These are phyloP conservation scores for Drosophila carrolli DNA, from an alignment of 1,140 invertebrate species.

Conservation along the genomic window DNA sequence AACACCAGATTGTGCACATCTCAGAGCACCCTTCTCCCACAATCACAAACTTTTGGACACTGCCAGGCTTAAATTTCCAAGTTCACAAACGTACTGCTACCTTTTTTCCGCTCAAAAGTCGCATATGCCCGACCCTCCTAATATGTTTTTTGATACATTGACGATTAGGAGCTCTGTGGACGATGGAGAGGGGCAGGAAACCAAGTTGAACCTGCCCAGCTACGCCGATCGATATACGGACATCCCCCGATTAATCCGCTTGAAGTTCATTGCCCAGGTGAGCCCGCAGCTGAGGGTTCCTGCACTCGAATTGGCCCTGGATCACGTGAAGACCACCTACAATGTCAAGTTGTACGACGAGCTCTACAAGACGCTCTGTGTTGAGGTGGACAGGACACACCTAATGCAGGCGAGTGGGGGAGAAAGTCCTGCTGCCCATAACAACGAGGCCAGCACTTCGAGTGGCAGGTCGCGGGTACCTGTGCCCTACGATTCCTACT, in stretches of 20 bases:
- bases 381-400: conserved; percentile 4
- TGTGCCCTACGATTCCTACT: conserved; percentile 28
- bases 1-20: not conserved
- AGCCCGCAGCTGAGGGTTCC: conserved; percentile 55
- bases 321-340: conserved; percentile 61
- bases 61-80: not conserved
- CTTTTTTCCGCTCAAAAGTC: not conserved
- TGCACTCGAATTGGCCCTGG: conserved; percentile 57
- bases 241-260: conserved; percentile 38
- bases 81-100: not conserved
- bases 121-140: not conserved
- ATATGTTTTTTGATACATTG: not conserved
- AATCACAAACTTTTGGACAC: conserved; percentile 5
- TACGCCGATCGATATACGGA: conserved; percentile 60
- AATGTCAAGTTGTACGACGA: conserved; percentile 65
- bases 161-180: not conserved
- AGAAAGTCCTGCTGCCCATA: not conserved
- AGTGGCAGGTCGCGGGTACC: not conserved
- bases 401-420: not conserved
- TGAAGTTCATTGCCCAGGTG: conserved; percentile 62
- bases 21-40: not conserved
- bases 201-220: conserved; percentile 35
- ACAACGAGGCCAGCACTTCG: conserved; percentile 3
- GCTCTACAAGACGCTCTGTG: conserved; percentile 39
- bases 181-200: conserved; percentile 1